These are phyloP conservation scores for Brachionus sp. DNA, from an alignment of 1,140 invertebrate species.

Conservation along the genomic window DNA sequence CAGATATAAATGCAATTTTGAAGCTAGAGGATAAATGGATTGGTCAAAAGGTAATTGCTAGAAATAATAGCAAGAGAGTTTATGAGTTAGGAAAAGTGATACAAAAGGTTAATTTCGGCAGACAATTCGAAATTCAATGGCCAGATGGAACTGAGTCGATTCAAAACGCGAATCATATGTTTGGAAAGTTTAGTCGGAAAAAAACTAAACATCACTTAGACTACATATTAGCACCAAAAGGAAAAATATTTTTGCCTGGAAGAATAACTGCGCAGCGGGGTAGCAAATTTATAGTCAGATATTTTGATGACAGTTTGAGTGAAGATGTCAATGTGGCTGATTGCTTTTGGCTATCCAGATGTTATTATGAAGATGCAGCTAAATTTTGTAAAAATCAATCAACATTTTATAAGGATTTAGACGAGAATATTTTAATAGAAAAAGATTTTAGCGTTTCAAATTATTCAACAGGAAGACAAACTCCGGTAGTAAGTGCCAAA, in stretches of 20 bases:
- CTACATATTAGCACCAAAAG: conserved; percentile 49
- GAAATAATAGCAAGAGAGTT: conserved; percentile 50
- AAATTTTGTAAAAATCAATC: conserved; percentile 43
- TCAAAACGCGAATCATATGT: conserved; percentile 51
- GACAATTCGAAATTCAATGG: conserved; percentile 50
- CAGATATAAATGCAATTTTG: conserved; percentile 51
- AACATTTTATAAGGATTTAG: not conserved
- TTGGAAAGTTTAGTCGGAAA: conserved; percentile 50
- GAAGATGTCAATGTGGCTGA: not conserved
- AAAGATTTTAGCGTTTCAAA: not conserved
- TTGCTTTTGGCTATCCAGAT: conserved; percentile 50
- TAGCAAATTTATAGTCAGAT: conserved; percentile 48
- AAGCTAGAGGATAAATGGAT: conserved; percentile 50
- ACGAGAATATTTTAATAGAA: not conserved
- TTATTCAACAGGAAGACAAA: not conserved
- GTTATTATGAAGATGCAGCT: conserved; percentile 50
- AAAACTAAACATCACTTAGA: conserved; percentile 48
- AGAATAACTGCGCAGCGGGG: conserved; percentile 46
- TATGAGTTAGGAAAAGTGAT: conserved; percentile 51
- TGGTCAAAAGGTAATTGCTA: conserved; percentile 51
- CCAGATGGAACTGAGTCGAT: conserved; percentile 47
- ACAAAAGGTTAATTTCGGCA: conserved; percentile 47
- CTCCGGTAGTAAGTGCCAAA: conserved; percentile 12
- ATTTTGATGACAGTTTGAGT: conserved; percentile 49
- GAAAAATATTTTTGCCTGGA: conserved; percentile 50